phyloP scores from a whole-genome alignment of 37 sponge, comb jelly and placozoan species.

The Agelas oroides region DNA sequence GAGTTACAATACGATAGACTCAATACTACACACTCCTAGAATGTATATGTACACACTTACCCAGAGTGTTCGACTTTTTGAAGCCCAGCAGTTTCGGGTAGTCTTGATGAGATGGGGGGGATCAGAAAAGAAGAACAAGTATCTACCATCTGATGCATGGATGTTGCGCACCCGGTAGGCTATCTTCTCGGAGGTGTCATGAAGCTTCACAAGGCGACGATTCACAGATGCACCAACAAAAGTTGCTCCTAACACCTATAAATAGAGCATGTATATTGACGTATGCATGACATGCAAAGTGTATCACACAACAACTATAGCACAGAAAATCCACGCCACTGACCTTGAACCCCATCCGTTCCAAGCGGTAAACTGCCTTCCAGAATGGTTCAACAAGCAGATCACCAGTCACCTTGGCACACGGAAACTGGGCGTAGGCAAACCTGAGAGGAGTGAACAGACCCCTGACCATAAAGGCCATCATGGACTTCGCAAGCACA shows the following conservation, averaged over 20 bases:
- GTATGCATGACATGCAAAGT: no score
- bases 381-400: constrained; percentile 10
- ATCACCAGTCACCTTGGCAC: background rate
- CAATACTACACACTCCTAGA: no score
- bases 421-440: constrained; percentile 43
- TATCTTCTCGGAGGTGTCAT: no score
- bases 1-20: background rate
- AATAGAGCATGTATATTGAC: no score
- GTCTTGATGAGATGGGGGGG: constrained; percentile 20
- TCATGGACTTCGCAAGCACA: constrained; percentile 30
- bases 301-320: no score
- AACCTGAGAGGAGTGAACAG: constrained; percentile 28
- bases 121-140: background rate
- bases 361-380: constrained; percentile 40
- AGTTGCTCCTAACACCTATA: no score
- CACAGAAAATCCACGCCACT: no score
- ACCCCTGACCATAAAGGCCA: constrained; percentile 44
- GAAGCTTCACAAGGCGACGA: background rate
- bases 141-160: background rate
- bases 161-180: no score
- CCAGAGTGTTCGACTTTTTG: background rate
- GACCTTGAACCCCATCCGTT: background rate
- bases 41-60: background rate
- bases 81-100: no score
- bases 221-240: no score